Evolutionary conservation across 2,888 invertebrate genomes (phyloP), one percentile per base, ranked within the genome.

Genomic region (Caenorhabditis sulstoni): DNA sequence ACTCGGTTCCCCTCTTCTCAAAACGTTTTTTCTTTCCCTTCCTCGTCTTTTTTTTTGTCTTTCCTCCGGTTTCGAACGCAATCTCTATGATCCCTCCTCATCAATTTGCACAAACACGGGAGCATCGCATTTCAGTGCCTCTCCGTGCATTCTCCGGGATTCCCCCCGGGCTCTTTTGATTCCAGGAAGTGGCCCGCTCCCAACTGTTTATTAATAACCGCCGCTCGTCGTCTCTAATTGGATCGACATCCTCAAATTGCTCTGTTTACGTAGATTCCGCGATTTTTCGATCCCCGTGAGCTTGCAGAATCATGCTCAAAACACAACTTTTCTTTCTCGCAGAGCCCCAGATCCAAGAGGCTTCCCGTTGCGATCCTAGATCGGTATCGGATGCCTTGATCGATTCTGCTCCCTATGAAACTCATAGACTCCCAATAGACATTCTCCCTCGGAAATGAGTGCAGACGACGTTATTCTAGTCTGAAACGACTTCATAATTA

Each of bases 71-170:
- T 29, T 7, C 4, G 29, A 29, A 41, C 7, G 41, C 64, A 58
- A 58, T 57, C 64, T 57, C 64, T 71, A 57, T 71, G 71, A 71
- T 57, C 71, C 62, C 65, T 65, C 3, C 64, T 57, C 71, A 71
- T 64, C 71, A 71, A 71, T 62, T 62, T 71, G 71, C 64, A 62
- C 39, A 35, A 59, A 52, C n/a, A n/a, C n/a, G n/a, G n/a, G n/a
- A 35, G 41, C 62, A 68, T 57, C 62, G 37, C 71, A 64, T 62
- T 71, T 73, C 52, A 45, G 11, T 39, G 16, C 37, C n/a, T 22
- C 61, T 45, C 23, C 47, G 45, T 23, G n/a, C 29, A 9, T 16
- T 47, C 58, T 41, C 20, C 23, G 47, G 49, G 57, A 41, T 41
- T 45, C 47, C 47, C 39, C 35, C 52, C 14, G 35, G 22, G 45